Conservation (phyloP, 2,797 vertebrate species). For the Periparus ater region DNA sequence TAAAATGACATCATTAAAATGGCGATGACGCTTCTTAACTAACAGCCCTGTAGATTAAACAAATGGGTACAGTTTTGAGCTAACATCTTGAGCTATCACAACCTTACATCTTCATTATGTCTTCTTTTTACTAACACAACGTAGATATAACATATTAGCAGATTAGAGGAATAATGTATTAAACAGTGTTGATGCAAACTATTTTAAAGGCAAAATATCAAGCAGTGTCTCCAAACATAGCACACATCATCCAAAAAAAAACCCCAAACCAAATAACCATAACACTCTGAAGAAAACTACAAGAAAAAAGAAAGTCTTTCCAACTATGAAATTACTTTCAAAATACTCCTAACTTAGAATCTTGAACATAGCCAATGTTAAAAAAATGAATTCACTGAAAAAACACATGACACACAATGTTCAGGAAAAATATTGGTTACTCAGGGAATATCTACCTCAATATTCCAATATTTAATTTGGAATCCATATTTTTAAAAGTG, state of each 20-base stretch:
- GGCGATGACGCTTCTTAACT: not conserved
- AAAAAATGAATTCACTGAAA: not conserved
- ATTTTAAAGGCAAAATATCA: not conserved
- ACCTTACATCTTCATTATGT: not conserved
- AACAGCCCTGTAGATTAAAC: not conserved
- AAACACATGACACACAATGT: not conserved
- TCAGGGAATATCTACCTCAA: not conserved
- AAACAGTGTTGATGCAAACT: not conserved
- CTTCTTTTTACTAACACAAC: not conserved
- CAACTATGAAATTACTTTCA: not conserved
- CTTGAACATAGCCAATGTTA: not conserved
- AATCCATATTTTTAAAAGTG: not conserved
- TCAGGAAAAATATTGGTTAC: not conserved
- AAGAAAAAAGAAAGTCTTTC: not conserved
- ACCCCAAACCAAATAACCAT: accelerated
- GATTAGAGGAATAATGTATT: not conserved
- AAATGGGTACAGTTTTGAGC: not conserved
- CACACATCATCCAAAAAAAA: not conserved
- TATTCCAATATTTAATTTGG: not conserved
- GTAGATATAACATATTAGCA: not conserved
- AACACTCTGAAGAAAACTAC: not conserved
- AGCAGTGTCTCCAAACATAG: not conserved
- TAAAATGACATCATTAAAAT: not conserved
- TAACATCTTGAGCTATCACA: not conserved
- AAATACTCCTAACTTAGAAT: not conserved